Base-by-base conservation (phyloP, 2,888 invertebrate species). In the Ochropacha duplaris region DNA sequence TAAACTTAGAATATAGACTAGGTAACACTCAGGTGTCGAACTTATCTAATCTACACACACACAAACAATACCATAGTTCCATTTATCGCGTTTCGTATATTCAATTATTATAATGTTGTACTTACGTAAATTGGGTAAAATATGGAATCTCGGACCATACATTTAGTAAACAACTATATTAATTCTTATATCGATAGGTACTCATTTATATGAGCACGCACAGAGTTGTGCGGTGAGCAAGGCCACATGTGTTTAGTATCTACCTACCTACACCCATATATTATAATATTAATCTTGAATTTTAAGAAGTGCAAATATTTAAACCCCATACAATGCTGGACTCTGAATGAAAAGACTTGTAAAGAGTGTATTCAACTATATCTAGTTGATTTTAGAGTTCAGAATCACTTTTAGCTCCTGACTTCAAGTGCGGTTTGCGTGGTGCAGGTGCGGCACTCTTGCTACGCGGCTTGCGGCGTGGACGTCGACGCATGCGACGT, bases 321-420 rank as follows among this genome's bases (percentile, higher is more conserved):
- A 31, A 12, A 31, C 31, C 31, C 31, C 12, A 31, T 31, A 12
- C 5, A 31, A 31, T 31, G 31, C 31, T 12, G 36, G 28, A 14
- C 19, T 14, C 19, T 14, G 36, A 54, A 57, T 49, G 12, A 31
- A 54, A 22, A 39, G 44, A 12, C 22, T 4, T n/a, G 22, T 57
- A 54, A 16, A 54, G 12, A 22, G 54, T 54, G 22, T 2, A 36
- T 51, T 49, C 49, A 54, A 28, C 58, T 68, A 64, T 36, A 55
- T 56, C 57, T 57, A 57, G 39, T 57, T 58, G 57, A 52, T 2
- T 31, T 76, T 83, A 88, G 16, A 90, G 72, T 76, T 93, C 92
- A 0, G 92, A 91, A 66, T 93, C 93, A 64, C 93, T 93, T 64
- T 86, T 92, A 8, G 92, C 85, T 9, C 89, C 88, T 0, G 86